Evolutionary conservation across 1,140 invertebrate genomes (phyloP).

Genomic region (Drosophila sechellia): DNA sequence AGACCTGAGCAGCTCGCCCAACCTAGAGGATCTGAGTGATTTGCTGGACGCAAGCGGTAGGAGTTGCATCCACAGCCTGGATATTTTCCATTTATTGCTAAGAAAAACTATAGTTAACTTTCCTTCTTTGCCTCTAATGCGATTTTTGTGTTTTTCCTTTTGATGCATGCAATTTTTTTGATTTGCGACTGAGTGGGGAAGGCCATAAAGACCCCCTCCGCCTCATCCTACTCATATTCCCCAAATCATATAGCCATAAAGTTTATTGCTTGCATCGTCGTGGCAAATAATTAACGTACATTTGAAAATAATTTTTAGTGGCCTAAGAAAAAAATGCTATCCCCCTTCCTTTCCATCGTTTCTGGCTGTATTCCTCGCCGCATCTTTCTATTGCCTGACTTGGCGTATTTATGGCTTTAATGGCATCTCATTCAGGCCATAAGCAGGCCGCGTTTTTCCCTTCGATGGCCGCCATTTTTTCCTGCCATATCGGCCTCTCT

Average conservation of each 20-base stretch:
- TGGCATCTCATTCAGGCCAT: conserved; percentile 64
- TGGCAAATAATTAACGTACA: conserved; percentile 81
- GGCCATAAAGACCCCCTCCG: conserved; percentile 22
- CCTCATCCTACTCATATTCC: conserved; percentile 7
- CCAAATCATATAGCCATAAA: conserved; percentile 67
- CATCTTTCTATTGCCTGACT: conserved; percentile 46
- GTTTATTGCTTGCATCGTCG: conserved; percentile 75
- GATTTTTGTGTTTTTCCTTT: conserved; percentile 36
- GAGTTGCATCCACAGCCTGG: conserved; percentile 27
- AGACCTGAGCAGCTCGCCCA: conserved; percentile 72
- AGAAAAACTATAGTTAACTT: conserved; percentile 15
- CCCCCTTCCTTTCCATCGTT: neutral
- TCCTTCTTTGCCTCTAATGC: conserved; percentile 16
- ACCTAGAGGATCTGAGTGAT: conserved; percentile 75
- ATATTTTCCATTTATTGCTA: conserved; percentile 11
- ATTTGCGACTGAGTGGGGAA: neutral
- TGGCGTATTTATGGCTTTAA: conserved; percentile 75
- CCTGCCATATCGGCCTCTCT: conserved; percentile 19
- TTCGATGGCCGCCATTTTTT: conserved; percentile 65
- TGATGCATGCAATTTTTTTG: conserved; percentile 70
- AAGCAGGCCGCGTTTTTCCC: conserved; percentile 37
- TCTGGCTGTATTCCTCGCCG: conserved; percentile 24
- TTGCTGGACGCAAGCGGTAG: conserved; percentile 81
- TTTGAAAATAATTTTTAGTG: conserved; percentile 76
- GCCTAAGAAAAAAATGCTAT: conserved; percentile 22